Conservation (phyloP, 2,888 invertebrate genomes). For the Belgica antarctica region DNA sequence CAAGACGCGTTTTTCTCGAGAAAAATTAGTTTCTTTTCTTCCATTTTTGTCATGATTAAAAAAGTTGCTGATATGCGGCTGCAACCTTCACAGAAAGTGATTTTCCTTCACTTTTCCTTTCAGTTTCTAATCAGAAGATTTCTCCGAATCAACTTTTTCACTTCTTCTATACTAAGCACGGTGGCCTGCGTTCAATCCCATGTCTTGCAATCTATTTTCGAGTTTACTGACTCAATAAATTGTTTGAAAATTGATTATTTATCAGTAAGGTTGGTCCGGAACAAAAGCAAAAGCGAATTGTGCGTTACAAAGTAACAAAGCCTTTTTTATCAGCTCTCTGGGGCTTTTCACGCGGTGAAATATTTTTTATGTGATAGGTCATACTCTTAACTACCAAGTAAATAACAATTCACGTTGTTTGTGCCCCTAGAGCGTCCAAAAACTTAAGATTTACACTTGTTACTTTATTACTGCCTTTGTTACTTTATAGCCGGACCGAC, state of each 20-base stretch:
- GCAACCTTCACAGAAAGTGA: background rate
- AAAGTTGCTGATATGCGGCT: background rate
- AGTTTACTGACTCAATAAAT: conserved; percentile 37
- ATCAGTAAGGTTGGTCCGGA: no score
- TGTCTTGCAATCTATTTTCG: conserved; percentile 11
- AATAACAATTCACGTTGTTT: no score
- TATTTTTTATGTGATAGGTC: no score
- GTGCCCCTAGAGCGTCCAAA: no score
- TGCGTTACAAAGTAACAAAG: no score
- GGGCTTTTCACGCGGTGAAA: no score
- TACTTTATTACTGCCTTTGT: no score
- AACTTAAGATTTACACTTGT: no score
- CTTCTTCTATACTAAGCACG: background rate
- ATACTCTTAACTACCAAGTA: no score
- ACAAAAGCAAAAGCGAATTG: no score
- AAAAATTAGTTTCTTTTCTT: conserved; percentile 15
- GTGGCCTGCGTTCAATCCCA: background rate
- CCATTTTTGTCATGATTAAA: background rate
- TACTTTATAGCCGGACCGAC: no score
- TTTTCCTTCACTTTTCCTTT: conserved; percentile 27
- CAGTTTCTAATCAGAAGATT: background rate
- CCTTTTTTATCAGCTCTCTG: no score
- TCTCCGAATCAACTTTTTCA: background rate
- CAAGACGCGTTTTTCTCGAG: background rate
- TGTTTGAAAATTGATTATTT: conserved; percentile 42